phyloP scores from a whole-genome alignment of 2,113 vertebrate genomes.

The Platichthys flesus region DNA sequence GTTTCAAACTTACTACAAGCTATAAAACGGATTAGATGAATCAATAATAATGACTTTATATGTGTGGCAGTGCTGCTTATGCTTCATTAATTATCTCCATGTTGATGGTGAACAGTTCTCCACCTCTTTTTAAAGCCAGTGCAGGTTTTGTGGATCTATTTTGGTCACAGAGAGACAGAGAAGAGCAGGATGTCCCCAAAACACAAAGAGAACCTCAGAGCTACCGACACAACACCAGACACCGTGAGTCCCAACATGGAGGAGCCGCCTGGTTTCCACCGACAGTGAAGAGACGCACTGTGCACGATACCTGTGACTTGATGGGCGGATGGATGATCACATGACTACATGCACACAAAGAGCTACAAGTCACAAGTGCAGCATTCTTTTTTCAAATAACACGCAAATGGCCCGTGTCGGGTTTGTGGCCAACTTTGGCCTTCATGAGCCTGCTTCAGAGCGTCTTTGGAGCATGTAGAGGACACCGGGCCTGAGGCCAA shows the following conservation, averaged over 20 bases:
- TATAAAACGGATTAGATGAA: too few relatives aligned
- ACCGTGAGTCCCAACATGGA: background rate
- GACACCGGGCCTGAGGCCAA: constrained; percentile 70
- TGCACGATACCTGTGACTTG: constrained; percentile 75
- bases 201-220: constrained; percentile 30
- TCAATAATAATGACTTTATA: too few relatives aligned
- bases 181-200: constrained; percentile 38
- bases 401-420: constrained; percentile 67
- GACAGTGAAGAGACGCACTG: constrained; percentile 18
- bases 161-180: constrained; percentile 41
- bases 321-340: constrained; percentile 78
- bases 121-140: background rate
- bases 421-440: constrained; percentile 59
- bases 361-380: constrained; percentile 86
- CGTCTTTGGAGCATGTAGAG: constrained; percentile 82
- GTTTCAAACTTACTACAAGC: too few relatives aligned
- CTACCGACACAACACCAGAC: constrained; percentile 37
- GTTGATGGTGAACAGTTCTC: background rate
- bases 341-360: constrained; percentile 81
- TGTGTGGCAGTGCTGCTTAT: too few relatives aligned
- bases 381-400: constrained; percentile 90
- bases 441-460: constrained; percentile 66
- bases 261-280: constrained; percentile 16
- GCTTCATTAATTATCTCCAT: background rate
- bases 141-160: constrained; percentile 23